Evolutionary conservation across 2,888 invertebrate species (phyloP), one percentile per base, ranked within the genome.

Genomic region (Cordilura impudica): DNA sequence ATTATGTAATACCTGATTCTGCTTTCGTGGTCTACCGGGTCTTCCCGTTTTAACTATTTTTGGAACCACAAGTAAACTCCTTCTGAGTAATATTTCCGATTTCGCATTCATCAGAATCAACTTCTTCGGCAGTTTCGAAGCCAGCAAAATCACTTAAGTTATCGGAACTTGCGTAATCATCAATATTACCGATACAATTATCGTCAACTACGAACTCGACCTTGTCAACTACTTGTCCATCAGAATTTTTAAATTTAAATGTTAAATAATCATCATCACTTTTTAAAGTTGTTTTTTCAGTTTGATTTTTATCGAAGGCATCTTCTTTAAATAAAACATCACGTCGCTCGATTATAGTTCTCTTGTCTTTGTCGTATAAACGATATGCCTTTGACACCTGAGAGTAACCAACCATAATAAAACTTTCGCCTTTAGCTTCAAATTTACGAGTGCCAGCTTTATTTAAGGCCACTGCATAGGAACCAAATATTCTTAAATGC

Each of bases 371-470:
- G 43, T 74, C 60, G 45, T 74, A 74, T 29, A 74, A 35, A 76
- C 8, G n/a, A n/a, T n/a, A n/a, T n/a, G n/a, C 81, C 35, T 79
- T 79, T 12, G 78, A 72, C 67, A 78, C 71, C 7, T 19, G 23
- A 16, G 69, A 72, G 23, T 82, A 80, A 19, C 80, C 82, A 45
- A 78, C 75, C 75, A 81, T n/a, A n/a, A n/a, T n/a, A n/a, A n/a
- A n/a, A n/a, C 76, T 10, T 54, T 70, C 63, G 16, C 78, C 74
- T 79, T 78, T 78, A 45, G 81, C 63, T 49, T 76, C 51, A 67
- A 81, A 82, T 56, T 82, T 82, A 16, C 10, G 18, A 4, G 45
- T 51, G 14, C 54, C 65, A 35, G 63, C 72, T 56, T 83, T n/a
- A n/a, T n/a, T n/a, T n/a, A n/a, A n/a, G n/a, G 70, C 73, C 31